Base-by-base conservation (phyloP, 2,113 vertebrate genomes). In the Corythornis madagascariensis region DNA sequence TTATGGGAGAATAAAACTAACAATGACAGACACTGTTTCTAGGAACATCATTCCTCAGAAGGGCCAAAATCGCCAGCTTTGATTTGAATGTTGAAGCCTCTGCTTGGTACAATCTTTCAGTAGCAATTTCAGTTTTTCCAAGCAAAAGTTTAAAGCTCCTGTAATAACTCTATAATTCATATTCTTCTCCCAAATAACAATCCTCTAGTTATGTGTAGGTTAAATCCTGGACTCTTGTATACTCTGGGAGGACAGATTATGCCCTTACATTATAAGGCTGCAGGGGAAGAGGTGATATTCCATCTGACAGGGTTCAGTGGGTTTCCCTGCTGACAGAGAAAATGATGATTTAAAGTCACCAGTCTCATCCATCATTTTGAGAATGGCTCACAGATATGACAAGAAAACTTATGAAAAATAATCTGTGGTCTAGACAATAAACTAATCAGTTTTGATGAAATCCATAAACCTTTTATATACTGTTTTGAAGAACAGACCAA, bases 391-490 rank as follows among this genome's bases (percentile, higher is more conserved):
- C 48, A 91, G 75, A 88, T 89, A 67, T 86, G 95, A 93, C 95
- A 95, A 86, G 86, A 91, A 86, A 69, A 72, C 77, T 91, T 88
- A 83, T 72, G 95, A 93, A 95, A 95, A 94, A 93, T 94, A 92
- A 94, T 91, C 69, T 90, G 45, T 88, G 75, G 48, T 94, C 85
- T 83, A 88, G 94, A 83, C 88, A 96, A 89, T 86, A 94, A 94
- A 85, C 84, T 89, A 91, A 95, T 88, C 60, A 69, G 79, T 86
- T 91, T 25, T 91, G 87, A 89, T 94, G 72, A 96, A 95, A 95
- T 72, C 89, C 65, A 86, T 92, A 91, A 95, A 78, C 69, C 82
- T 92, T 94, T 89, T 86, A 53, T 89, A 53, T 74, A 35, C 48
- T 81, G 7, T 71, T 31, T 11, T 64, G 84, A 86, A 86, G 48